phyloP scores from a whole-genome alignment of 2,113 vertebrate genomes.

The Martes martes region DNA sequence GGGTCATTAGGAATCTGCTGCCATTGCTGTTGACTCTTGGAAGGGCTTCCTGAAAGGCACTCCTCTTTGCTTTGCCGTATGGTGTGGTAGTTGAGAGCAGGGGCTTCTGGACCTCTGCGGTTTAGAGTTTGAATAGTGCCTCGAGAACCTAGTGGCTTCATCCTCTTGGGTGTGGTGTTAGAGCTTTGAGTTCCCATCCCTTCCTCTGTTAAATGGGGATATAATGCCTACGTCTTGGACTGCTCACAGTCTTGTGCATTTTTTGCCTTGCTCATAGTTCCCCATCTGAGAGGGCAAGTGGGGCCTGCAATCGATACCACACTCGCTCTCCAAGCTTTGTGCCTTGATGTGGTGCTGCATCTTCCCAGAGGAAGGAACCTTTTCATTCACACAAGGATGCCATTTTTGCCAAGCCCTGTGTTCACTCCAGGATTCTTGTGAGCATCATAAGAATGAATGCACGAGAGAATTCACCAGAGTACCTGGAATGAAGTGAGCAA shows the following conservation, averaged over 20 bases:
- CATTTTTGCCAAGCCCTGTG: background rate
- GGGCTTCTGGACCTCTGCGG: background rate
- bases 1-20: background rate
- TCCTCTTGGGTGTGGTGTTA: background rate
- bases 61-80: background rate
- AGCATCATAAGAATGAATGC: background rate
- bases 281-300: background rate
- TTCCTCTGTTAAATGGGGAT: background rate
- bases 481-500: background rate
- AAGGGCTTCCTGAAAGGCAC: background rate
- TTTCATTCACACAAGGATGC: background rate
- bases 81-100: background rate
- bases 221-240: background rate
- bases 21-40: background rate
- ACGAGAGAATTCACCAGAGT: background rate
- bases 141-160: background rate
- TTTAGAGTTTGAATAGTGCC: background rate
- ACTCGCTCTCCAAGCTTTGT: background rate
- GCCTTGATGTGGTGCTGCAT: background rate
- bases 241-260: background rate
- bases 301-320: background rate
- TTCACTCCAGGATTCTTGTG: background rate
- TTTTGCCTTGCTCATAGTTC: background rate
- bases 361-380: background rate
- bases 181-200: background rate